A percentile compares a stretch with the other conserved stretches of the same genome.
phyloP scores from a whole-genome alignment of 2,113 vertebrate genomes.

The Phyllostomus discolor region DNA sequence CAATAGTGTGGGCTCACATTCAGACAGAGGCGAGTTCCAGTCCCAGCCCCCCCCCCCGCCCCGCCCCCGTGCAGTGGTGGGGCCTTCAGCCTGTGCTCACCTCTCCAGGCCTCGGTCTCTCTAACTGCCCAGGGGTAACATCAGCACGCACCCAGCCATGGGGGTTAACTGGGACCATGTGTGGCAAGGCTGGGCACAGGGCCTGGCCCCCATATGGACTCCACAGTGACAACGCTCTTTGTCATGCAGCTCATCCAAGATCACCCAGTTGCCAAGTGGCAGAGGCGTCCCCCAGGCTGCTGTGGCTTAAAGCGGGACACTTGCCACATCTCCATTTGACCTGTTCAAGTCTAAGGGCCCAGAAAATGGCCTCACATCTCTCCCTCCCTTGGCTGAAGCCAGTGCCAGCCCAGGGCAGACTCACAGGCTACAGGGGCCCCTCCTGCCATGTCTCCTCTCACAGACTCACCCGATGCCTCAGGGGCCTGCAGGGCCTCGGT shows the following conservation, averaged over 20 bases:
- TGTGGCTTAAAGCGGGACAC: neutral
- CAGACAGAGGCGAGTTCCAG: fast-evolving
- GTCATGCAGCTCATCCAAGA: neutral
- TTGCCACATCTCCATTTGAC: neutral
- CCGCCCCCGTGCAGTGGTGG: fast-evolving
- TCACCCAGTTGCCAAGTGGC: neutral
- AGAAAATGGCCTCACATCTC: neutral
- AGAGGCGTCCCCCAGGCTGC: neutral
- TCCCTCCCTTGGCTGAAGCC: neutral
- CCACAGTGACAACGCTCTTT: neutral
- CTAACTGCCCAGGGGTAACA: neutral
- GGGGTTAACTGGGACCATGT: neutral
- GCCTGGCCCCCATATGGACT: neutral
- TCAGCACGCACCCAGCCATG: neutral
- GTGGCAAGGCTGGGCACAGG: neutral
- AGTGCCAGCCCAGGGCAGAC: neutral
- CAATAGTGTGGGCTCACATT: neutral
- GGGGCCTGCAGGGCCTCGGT: neutral
- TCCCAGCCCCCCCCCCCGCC: fast-evolving
- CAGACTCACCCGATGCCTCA: conserved; percentile 5
- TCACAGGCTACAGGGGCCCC: neutral
- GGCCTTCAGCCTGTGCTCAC: neutral
- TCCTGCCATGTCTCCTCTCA: fast-evolving
- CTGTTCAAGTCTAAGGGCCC: neutral
- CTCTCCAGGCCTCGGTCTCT: neutral